phyloP scores from a whole-genome alignment of 2,888 invertebrate genomes.

The Syrphus vitripennis region DNA sequence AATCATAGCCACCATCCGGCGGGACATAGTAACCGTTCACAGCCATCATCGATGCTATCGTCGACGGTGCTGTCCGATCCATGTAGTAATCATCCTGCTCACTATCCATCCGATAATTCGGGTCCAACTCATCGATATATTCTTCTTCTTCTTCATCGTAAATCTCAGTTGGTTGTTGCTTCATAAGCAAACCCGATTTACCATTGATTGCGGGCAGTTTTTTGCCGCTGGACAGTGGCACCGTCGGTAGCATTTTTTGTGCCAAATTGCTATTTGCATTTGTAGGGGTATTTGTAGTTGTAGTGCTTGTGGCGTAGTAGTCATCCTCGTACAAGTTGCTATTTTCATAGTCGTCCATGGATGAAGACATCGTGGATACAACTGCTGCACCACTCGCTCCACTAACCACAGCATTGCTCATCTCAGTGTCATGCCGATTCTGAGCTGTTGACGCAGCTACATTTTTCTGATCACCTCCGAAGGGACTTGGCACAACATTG shows the following conservation, averaged over 20 bases:
- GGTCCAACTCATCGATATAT: conserved; percentile 71
- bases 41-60: conserved; percentile 60
- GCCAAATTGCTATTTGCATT: conserved; percentile 58
- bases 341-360: conserved; percentile 76
- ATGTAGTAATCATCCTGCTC: conserved; percentile 79
- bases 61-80: conserved; percentile 74
- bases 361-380: conserved; percentile 24
- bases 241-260: conserved; percentile 75
- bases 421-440: conserved; percentile 37
- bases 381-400: conserved; percentile 61
- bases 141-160: conserved; percentile 76
- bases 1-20: conserved; percentile 77
- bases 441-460: conserved; percentile 13
- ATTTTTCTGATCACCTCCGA: conserved; percentile 38
- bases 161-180: conserved; percentile 79
- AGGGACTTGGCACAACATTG: conserved; percentile 54
- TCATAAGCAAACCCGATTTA: conserved; percentile 77
- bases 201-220: conserved; percentile 79
- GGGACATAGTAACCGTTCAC: conserved; percentile 77
- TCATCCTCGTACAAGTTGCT: conserved; percentile 72
- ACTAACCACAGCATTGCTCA: conserved; percentile 53
- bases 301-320: conserved; percentile 61
- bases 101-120: conserved; percentile 78
- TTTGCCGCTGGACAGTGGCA: conserved; percentile 78
- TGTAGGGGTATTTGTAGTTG: conserved; percentile 53